Base-by-base conservation (phyloP, 2,888 invertebrate species). In the Podabrus alpinus region DNA sequence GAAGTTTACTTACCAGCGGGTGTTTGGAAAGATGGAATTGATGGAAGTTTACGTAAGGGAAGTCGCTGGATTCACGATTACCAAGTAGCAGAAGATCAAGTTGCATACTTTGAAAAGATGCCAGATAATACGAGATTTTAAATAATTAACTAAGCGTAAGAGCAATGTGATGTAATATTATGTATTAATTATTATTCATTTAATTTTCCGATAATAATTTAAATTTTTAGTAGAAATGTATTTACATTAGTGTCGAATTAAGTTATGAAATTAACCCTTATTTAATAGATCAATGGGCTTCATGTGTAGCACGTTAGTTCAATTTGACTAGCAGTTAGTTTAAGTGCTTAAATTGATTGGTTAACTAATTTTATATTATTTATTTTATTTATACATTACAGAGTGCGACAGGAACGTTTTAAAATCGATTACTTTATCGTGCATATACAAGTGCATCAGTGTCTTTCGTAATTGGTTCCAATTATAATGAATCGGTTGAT, bases 11-110 rank as follows among this genome's bases (percentile, higher is more conserved):
- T 97, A 24, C 97, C 97, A 0, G 93, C 93, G 21, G 98, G 97
- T 0, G 94, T 96, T 0, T 98, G 98, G 98, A 94, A 93, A 83
- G 97, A 97, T 84, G 96, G 96, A 13, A 94, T 96, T 80, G 95
- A 96, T 85, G 94, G 94, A 0, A 95, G 95, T 19, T 89, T 94
- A 61, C 90, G 95, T 45, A 96, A 96, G 83, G 97, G 97, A 1
- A 95, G 93, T 79, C 91, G 96, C 77, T 97, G 96, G 97, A 94
- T 97, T 84, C 96, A 96, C 84, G 94, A 94, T 83, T 96, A 97
- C 86, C 90, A 91, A 81, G 95, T 96, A 10, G 93, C 94, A 10
- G 90, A 92, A 71, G 91, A 95, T 80, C 92, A 94, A 85, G 92
- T 96, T 11, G 95, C 96, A 0, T 95, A 93, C 86, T 96, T 96